phyloP scores from a whole-genome alignment of 2,797 vertebrate species.

The Sebastiscus albofasciatus region DNA sequence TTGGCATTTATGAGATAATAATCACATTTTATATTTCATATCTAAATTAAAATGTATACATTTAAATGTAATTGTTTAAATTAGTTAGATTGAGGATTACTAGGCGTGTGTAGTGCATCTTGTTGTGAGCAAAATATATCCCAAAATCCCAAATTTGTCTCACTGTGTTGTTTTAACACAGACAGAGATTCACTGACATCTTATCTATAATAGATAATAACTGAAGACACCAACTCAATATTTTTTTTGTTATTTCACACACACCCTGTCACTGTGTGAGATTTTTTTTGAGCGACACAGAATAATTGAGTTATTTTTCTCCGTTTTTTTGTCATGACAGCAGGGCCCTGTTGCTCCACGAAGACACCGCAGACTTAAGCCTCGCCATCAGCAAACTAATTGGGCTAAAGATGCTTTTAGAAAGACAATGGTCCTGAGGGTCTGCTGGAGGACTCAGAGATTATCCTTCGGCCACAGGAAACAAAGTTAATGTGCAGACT shows the following conservation, averaged over 20 bases:
- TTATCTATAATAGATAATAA: not conserved
- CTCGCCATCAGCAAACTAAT: slow-evolving; percentile 58
- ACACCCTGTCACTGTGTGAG: not conserved
- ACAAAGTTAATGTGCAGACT: slow-evolving; percentile 67
- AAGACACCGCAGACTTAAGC: slow-evolving; percentile 37
- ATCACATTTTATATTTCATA: not conserved
- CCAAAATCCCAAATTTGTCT: not conserved
- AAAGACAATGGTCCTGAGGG: slow-evolving; percentile 59
- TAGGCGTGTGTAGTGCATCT: not conserved
- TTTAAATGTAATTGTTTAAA: not conserved
- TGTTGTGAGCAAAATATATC: not conserved
- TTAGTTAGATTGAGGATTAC: not conserved
- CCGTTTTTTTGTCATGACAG: not conserved
- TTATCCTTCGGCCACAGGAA: slow-evolving; percentile 66
- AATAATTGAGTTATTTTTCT: slow-evolving; percentile 20
- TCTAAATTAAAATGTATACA: not conserved
- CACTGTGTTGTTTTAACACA: not conserved
- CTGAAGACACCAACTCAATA: not conserved
- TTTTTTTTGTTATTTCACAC: not conserved
- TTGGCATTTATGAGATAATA: not conserved
- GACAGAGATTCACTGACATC: not conserved
- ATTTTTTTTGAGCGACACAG: not conserved
- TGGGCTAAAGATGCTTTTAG: slow-evolving; percentile 66
- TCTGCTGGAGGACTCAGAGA: slow-evolving; percentile 55
- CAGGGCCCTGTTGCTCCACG: slow-evolving; percentile 11